phyloP scores from a whole-genome alignment of 2,113 vertebrate species.

The Muscicapa adusta region DNA sequence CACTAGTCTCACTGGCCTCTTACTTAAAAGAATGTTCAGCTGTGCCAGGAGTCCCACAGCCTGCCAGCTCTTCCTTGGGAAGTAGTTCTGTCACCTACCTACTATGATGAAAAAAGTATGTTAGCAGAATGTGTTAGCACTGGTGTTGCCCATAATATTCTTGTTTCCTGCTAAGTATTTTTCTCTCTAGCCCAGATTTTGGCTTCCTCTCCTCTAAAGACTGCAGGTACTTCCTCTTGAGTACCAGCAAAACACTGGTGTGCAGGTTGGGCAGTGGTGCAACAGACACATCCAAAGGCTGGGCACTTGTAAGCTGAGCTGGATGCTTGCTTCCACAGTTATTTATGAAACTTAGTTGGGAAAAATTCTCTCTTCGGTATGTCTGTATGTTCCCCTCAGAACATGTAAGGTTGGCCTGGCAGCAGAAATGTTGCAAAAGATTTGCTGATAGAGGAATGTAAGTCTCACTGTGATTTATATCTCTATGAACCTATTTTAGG shows the following conservation, averaged over 20 bases:
- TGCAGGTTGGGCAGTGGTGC: neutral
- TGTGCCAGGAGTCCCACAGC: neutral
- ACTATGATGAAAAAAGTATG: neutral
- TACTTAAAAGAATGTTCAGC: neutral
- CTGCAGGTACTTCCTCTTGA: neutral
- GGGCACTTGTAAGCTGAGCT: neutral
- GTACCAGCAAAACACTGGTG: neutral
- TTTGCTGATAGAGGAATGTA: neutral
- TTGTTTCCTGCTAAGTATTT: neutral
- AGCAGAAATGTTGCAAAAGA: neutral
- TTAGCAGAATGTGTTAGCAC: neutral
- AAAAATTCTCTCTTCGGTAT: neutral
- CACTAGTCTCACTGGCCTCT: neutral
- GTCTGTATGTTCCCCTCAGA: neutral
- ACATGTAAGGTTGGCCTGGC: neutral
- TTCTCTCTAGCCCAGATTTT: neutral
- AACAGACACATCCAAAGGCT: neutral
- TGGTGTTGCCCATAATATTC: neutral
- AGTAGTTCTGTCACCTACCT: neutral
- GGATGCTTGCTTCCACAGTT: neutral
- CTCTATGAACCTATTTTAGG: neutral
- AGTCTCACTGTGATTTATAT: neutral
- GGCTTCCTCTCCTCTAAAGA: neutral
- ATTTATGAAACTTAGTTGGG: neutral
- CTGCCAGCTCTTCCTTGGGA: neutral